A percentile compares a stretch with the other conserved stretches of the same genome.
Conservation (phyloP, 2,797 vertebrate genomes). For the Phoebastria nigripes region DNA sequence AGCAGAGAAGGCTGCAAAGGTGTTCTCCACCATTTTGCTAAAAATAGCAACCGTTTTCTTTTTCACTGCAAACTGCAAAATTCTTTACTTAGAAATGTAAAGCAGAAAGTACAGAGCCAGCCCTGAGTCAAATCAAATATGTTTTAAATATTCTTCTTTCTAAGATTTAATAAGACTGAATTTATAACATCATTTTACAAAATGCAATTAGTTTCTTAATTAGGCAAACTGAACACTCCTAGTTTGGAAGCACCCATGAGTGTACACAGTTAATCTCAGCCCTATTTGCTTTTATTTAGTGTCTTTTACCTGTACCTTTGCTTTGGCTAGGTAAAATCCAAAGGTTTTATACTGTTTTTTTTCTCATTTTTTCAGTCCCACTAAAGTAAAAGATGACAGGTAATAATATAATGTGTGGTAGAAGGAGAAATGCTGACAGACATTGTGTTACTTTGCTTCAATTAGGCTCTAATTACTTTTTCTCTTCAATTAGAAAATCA, state of each 20-base stretch:
- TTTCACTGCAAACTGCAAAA: background rate
- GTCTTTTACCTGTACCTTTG: conserved; percentile 3
- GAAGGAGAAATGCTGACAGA: conserved; percentile 70
- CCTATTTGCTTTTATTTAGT: conserved; percentile 19
- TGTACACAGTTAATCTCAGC: background rate
- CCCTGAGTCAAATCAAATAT: background rate
- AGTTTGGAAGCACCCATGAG: background rate
- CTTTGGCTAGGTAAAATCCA: conserved; percentile 20
- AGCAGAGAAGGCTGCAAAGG: background rate
- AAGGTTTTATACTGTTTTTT: background rate
- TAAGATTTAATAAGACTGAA: background rate
- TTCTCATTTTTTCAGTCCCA: background rate
- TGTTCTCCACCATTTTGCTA: background rate
- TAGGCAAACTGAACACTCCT: background rate
- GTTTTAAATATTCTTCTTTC: background rate
- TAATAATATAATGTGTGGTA: conserved; percentile 65
- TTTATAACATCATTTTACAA: background rate
- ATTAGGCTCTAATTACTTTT: conserved; percentile 75
- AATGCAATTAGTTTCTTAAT: background rate
- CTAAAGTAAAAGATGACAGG: conserved; percentile 62
- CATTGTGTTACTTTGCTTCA: conserved; percentile 71
- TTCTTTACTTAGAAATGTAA: background rate
- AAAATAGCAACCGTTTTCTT: background rate
- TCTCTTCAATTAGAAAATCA: conserved; percentile 76
- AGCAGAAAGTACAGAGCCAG: background rate